A percentile compares a stretch with the other conserved stretches of the same genome.
phyloP scores from a whole-genome alignment of 2,888 invertebrate species.

The Epirrita christyi region DNA sequence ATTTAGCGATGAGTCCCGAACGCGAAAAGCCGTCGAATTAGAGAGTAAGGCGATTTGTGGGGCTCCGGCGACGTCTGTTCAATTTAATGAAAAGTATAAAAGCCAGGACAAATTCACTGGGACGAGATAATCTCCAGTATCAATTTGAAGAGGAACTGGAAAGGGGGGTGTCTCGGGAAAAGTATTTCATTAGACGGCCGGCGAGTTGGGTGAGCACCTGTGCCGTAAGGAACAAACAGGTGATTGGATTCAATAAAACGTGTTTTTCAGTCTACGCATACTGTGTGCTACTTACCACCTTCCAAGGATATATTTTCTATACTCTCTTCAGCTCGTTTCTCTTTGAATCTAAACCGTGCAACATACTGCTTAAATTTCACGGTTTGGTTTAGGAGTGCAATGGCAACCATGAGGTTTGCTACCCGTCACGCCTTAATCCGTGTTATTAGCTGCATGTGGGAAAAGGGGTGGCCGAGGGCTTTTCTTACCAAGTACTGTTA shows the following conservation, averaged over 20 bases:
- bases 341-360: too few relatives aligned
- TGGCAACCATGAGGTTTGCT: too few relatives aligned
- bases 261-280: background rate
- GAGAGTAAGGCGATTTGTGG: constrained; percentile 62
- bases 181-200: constrained; percentile 71
- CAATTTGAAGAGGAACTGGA: constrained; percentile 68
- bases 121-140: constrained; percentile 76
- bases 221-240: constrained; percentile 20
- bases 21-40: constrained; percentile 40
- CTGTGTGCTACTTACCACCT: too few relatives aligned
- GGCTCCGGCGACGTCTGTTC: constrained; percentile 54
- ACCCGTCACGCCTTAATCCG: too few relatives aligned
- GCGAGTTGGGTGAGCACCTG: constrained; percentile 42
- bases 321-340: too few relatives aligned
- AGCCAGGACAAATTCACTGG: constrained; percentile 63
- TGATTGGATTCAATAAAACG: constrained; percentile 11
- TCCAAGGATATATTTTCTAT: too few relatives aligned
- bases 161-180: constrained; percentile 67
- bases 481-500: too few relatives aligned
- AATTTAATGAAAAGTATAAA: constrained; percentile 78
- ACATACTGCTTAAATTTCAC: too few relatives aligned
- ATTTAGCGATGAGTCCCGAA: constrained; percentile 27
- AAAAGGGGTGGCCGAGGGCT: too few relatives aligned
- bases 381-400: too few relatives aligned
- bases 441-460: too few relatives aligned